Evolutionary conservation across 1,140 invertebrate genomes (phyloP).

Genomic region (Parasteatoda tepidariorum): DNA sequence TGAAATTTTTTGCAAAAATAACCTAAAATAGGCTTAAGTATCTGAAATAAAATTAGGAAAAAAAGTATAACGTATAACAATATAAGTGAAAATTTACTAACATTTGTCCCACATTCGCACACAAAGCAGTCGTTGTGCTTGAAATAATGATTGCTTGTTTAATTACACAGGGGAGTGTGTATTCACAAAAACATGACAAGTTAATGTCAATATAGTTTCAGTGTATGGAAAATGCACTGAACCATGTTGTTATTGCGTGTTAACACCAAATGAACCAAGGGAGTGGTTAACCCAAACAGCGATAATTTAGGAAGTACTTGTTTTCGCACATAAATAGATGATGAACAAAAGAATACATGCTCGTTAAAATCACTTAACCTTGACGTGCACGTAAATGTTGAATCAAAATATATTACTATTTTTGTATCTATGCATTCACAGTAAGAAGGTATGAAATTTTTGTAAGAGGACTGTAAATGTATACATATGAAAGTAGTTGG

Average conservation of each 20-base stretch:
- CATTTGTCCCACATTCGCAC: too few species aligned
- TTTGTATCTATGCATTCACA: not conserved
- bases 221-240: not conserved
- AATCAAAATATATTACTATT: too few species aligned
- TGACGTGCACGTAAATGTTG: not conserved
- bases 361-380: conserved; percentile 21
- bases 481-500: too few species aligned
- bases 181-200: not conserved
- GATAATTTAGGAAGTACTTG: conserved; percentile 5
- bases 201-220: not conserved
- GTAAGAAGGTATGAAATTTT: too few species aligned
- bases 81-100: too few species aligned
- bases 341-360: not conserved
- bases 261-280: not conserved
- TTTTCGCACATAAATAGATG: not conserved
- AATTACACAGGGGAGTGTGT: not conserved
- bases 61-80: too few species aligned
- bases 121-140: too few species aligned
- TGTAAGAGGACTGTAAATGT: too few species aligned
- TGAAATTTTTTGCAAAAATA: too few species aligned
- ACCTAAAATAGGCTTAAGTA: too few species aligned
- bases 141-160: too few species aligned
- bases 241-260: not conserved
- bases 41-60: too few species aligned
- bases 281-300: not conserved